Base-by-base conservation (phyloP, 2,113 vertebrate species). In the Romanogobio albipinnatus region DNA sequence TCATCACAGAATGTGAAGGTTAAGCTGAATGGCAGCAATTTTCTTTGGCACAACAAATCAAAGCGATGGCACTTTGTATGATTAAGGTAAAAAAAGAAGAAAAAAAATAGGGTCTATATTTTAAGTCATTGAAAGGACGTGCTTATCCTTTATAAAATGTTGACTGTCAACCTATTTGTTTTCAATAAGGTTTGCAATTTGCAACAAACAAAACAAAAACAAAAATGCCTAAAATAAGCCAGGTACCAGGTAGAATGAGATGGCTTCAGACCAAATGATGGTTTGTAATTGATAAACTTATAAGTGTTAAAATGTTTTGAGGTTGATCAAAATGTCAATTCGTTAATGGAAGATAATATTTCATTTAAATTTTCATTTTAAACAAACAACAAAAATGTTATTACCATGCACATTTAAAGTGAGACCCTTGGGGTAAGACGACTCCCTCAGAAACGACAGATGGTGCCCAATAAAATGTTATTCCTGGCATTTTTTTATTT, bases 1-100 rank as follows among this genome's bases (percentile, higher is more conserved):
- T 45, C 36, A 61, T 61, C 22, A 61, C 11, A 13, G 76, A 43
- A 61, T 39, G 76, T 45, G 76, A 24, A 78, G 76, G 56, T 78
- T 78, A 78, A 43, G 70, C 43, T 36, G 76, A 36, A 45, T 62
- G 39, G 39, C 8, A 19, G 39, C n/a, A 17, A 24, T 78, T 22
- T 80, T 64, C 58, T 64, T 47, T 62, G 53, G 36, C 29, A 58
- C 56, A 45, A 43, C 22, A 78, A 78, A 39, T 61, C 56, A 79
- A 61, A 61, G 13, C 13, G 39, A 61, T 7, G 19, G 36, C 19
- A 43, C 19, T 73, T 45, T 45, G 68, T 24, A 13, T 45, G 68
- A 71, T 71, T 71, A n/a, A 39, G 2, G 22, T 22, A 43, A 43
- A 36, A 39, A 39, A 1, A 39, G 6, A 39, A 39, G 0, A 33